phyloP scores from a whole-genome alignment of 2,888 invertebrate genomes.

The Pheosia gnoma region DNA sequence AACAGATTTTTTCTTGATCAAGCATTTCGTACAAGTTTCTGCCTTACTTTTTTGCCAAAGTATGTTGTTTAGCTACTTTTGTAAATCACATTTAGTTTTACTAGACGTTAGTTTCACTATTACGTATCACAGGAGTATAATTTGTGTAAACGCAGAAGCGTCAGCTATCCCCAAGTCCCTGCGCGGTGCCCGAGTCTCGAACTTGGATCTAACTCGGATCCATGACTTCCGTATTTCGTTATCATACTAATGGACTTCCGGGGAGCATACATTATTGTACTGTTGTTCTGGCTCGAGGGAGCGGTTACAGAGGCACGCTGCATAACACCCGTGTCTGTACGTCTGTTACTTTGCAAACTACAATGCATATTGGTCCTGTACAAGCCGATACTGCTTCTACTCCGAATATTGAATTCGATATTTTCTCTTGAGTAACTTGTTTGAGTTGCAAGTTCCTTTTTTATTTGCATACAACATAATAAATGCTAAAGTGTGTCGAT shows the following conservation, averaged over 20 bases:
- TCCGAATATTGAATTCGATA: neutral
- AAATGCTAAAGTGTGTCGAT: too few species aligned
- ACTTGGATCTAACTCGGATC: conserved; percentile 33
- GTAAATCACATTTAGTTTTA: too few species aligned
- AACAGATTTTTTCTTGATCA: too few species aligned
- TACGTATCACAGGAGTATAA: neutral
- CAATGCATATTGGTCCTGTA: neutral
- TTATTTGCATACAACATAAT: too few species aligned
- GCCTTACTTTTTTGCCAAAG: too few species aligned
- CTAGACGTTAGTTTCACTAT: too few species aligned
- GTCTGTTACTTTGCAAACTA: conserved; percentile 5
- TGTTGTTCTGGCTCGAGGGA: conserved; percentile 35
- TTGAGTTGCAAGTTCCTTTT: too few species aligned
- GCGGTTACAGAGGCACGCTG: conserved; percentile 22
- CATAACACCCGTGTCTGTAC: neutral
- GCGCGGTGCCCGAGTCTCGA: conserved; percentile 22
- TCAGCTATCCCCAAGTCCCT: conserved; percentile 33
- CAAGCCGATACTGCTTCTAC: neutral
- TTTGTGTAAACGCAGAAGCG: conserved; percentile 15
- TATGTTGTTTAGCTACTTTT: too few species aligned
- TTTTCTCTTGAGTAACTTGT: neutral
- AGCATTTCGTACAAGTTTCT: too few species aligned
- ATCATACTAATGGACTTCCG: conserved; percentile 65
- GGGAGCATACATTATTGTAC: conserved; percentile 54
- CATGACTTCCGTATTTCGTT: conserved; percentile 51